A percentile compares a stretch with the other conserved stretches of the same genome.
phyloP scores from a whole-genome alignment of 2,888 invertebrate species.

The Caprella mutica region DNA sequence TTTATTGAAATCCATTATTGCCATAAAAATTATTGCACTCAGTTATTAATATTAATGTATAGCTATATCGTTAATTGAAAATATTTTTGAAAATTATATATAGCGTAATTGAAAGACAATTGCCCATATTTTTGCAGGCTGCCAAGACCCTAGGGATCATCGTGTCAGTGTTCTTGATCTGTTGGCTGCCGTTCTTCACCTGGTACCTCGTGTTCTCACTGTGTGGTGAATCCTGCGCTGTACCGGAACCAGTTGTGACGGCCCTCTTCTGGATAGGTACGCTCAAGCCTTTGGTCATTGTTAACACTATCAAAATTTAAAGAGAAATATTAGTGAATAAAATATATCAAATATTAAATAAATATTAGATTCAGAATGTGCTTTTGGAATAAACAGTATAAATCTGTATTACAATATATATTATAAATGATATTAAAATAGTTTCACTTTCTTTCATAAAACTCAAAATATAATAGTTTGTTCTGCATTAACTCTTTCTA shows the following conservation, averaged over 20 bases:
- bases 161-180: constrained; percentile 91
- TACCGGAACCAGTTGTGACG: constrained; percentile 74
- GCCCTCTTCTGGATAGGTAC: constrained; percentile 41
- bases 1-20: too few relatives aligned
- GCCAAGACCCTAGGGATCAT: constrained; percentile 92
- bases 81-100: background rate
- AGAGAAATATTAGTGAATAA: too few relatives aligned
- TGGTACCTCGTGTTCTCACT: constrained; percentile 87
- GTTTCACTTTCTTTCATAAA: background rate
- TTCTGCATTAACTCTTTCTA: too few relatives aligned
- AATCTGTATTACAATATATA: background rate
- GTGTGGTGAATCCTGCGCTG: constrained; percentile 66
- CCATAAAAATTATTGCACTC: too few relatives aligned
- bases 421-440: background rate
- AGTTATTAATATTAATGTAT: too few relatives aligned
- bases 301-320: too few relatives aligned
- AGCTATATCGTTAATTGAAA: background rate
- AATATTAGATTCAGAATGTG: too few relatives aligned
- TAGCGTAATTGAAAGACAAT: background rate
- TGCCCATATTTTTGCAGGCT: constrained; percentile 47
- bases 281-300: too few relatives aligned
- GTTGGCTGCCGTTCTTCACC: constrained; percentile 92
- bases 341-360: too few relatives aligned
- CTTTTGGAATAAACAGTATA: background rate
- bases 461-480: background rate